A percentile compares a stretch with the other conserved stretches of the same genome.
Evolutionary conservation across 2,113 vertebrate species (phyloP).

Genomic region (Typhlomys cinereus): DNA sequence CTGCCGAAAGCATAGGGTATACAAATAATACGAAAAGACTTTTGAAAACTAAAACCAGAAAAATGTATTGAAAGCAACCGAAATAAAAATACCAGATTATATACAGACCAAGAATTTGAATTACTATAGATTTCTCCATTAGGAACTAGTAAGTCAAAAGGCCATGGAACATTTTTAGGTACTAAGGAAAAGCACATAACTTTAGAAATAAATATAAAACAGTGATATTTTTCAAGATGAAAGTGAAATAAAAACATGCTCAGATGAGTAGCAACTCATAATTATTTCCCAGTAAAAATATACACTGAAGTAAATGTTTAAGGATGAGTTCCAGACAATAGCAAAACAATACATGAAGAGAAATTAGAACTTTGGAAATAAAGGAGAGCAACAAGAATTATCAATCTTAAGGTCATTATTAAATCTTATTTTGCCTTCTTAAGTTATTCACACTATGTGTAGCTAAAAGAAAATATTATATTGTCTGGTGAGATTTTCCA

Average conservation of each 20-base stretch:
- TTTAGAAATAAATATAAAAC: neutral
- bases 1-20: neutral
- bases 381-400: neutral
- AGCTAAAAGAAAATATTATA: neutral
- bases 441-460: neutral
- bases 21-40: neutral
- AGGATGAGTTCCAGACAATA: neutral
- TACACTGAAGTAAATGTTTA: neutral
- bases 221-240: conserved; percentile 34
- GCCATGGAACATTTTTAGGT: no score
- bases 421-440: no score
- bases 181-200: conserved; percentile 4
- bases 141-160: neutral
- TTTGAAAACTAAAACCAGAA: conserved; percentile 10
- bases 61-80: neutral
- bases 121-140: conserved; percentile 9
- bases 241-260: conserved; percentile 24
- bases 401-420: neutral
- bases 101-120: neutral
- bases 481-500: neutral
- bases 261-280: neutral
- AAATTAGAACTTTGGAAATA: conserved; percentile 20
- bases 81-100: neutral
- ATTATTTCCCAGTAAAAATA: neutral
- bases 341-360: neutral